Percentiles rank a stretch among this genome's conserved stretches.
Conservation (phyloP, 2,113 vertebrate genomes). For the Arenaria interpres region DNA sequence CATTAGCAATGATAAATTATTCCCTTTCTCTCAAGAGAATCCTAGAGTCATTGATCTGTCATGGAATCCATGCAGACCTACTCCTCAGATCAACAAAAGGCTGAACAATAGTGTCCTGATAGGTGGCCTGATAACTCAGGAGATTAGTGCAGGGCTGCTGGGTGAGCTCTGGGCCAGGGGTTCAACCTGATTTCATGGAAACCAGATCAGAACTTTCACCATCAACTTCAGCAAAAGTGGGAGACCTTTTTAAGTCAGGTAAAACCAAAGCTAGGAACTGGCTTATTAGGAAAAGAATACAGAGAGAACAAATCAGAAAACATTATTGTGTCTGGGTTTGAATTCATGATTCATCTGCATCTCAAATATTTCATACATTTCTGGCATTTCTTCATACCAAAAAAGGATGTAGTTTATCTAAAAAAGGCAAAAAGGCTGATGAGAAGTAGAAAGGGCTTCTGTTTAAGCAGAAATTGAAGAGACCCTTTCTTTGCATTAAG, state of each 20-base stretch:
- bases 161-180: not conserved
- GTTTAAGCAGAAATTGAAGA: not conserved
- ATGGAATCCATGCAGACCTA: slow-evolving; percentile 12
- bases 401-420: not conserved
- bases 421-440: not conserved
- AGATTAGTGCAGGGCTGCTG: not conserved
- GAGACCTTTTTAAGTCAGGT: not conserved
- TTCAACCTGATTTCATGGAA: not conserved
- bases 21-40: not conserved
- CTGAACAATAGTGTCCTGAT: not conserved
- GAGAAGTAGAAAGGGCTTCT: not conserved
- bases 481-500: not conserved
- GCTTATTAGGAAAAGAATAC: not conserved
- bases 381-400: not conserved
- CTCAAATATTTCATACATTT: not conserved
- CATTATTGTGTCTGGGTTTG: not conserved
- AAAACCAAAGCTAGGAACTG: not conserved
- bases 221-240: not conserved
- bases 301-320: not conserved
- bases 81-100: not conserved
- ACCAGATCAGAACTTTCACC: not conserved
- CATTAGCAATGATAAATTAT: slow-evolving; percentile 11
- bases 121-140: slow-evolving; percentile 8
- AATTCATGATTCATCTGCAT: not conserved
- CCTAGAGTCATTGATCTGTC: slow-evolving; percentile 17